Base-by-base conservation (phyloP, 1,140 invertebrate species). In the Danaus plexippus region DNA sequence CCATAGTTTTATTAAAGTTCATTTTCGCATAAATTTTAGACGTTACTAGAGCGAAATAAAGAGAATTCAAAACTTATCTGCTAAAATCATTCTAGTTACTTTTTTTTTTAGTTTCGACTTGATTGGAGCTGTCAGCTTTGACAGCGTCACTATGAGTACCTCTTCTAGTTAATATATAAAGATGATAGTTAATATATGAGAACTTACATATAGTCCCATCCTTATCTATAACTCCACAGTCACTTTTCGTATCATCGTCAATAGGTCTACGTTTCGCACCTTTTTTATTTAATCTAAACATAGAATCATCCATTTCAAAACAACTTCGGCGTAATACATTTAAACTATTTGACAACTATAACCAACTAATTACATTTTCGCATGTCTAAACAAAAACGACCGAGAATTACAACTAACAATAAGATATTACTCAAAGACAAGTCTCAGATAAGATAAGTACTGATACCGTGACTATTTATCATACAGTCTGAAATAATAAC, bases 181-280 rank as follows among this genome's bases (percentile, higher is more conserved):
- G 15, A 46, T 11, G 10, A 11, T 32, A 46, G 6, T 15, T 44
- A 42, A 12, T 15, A 47, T 2, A 47, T 12, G 4, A 11, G n/a
- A 54, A 72, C 70, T 72, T 67, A 72, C 70, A 62, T 58, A 47
- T 59, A 57, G 53, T 66, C 54, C 58, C 60, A 22, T 57, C 63
- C 40, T 59, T 67, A 61, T 84, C 81, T 69, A 85, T 47, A 57
- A 67, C 55, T 18, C 79, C 81, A 64, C 71, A 73, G 52, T 87
- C 84, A 61, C 84, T 87, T 53, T 58, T 73, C 11, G 76, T 84
- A 54, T 85, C 81, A 55, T 87, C 80, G 57, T 84, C 77, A 50
- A 85, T 78, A 12, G 81, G 80, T 44, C 81, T 75, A 12, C 67
- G 81, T 56, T 68, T 75, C 9, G 62, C 58, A 64, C 66, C 76